A percentile compares a stretch with the other conserved stretches of the same genome.
These are phyloP conservation scores for Ichneumoninae sp. DNA, from an alignment of 2,888 invertebrate species.

Conservation along the genomic window DNA sequence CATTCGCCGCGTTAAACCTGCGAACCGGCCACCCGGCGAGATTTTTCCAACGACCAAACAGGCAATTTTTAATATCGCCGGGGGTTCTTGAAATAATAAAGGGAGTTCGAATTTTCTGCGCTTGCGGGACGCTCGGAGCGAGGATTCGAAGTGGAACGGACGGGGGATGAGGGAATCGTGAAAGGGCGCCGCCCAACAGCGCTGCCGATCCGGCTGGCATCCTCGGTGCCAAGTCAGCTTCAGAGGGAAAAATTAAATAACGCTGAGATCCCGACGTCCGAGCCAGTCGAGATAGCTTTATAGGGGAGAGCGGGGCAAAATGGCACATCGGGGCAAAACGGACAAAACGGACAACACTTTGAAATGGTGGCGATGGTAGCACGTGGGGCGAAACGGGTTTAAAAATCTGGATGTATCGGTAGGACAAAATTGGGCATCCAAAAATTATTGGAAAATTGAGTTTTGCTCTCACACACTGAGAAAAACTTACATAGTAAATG, in stretches of 20 bases:
- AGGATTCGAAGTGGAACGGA: constrained; percentile 9
- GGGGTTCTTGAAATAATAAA: constrained; percentile 32
- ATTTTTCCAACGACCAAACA: constrained; percentile 21
- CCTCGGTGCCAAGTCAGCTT: constrained; percentile 77
- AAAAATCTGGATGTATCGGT: no score
- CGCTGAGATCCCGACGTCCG: constrained; percentile 64
- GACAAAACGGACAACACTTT: no score
- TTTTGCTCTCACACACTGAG: no score
- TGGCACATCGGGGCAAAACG: no score
- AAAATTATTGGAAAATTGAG: no score
- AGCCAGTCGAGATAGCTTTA: constrained; percentile 32
- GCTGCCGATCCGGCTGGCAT: constrained; percentile 73
- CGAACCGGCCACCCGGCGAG: background rate
- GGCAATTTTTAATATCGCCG: constrained; percentile 42
- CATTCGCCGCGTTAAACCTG: background rate
- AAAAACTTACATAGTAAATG: no score
- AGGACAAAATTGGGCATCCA: no score
- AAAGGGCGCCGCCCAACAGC: constrained; percentile 29
- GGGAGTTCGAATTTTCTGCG: constrained; percentile 44
- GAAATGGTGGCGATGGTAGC: no score
- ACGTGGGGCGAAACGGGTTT: no score
- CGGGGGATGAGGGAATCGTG: constrained; percentile 12
- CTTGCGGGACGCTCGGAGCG: background rate
- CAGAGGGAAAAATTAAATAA: constrained; percentile 79
- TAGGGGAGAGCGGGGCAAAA: no score